Evolutionary conservation across 1,140 invertebrate genomes (phyloP), one percentile per base, ranked within the genome.

Genomic region (Acyrthosiphon pisum): DNA sequence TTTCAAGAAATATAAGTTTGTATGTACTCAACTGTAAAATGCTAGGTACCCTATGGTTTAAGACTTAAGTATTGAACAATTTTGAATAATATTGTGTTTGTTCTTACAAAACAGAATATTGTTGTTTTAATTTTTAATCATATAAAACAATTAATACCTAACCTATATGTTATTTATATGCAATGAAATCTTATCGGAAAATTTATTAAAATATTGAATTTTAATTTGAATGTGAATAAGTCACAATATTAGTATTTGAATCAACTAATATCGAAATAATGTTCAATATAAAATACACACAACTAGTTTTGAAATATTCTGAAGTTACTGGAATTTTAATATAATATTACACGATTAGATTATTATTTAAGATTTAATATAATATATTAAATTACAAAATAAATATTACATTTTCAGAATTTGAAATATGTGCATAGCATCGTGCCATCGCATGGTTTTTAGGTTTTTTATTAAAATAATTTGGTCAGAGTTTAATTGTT

Each of bases 401-500:
- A 56, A 89, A 56, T 37, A 41, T 89, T 56, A 2, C 14, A 89
- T 56, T 56, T 26, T 89, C 9, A 41, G 50, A 89, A 86, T 44
- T 81, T 56, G 37, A 37, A n/a, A n/a, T 8, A 0, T 41, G 48
- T 8, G 26, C 53, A n/a, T n/a, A 20, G 18, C 30, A 83, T 93
- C 41, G 41, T 3, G 41, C 41, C 41, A 41, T 41, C 50, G 6
- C 50, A n/a, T 68, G 26, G 26, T 37, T 89, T 76, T 89, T 9
- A 56, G 53, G 7, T 84, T 93, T 37, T 86, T 86, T 56, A 56
- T 48, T 84, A 50, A n/a, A 56, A 37, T 26, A 23, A 83, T 93
- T 56, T 86, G 14, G 35, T 93, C 81, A 53, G 56, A 93, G 86
- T 53, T 50, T 56, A 81, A 46, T 37, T 86, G 37, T 41, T 86